Conservation (phyloP, 2,888 invertebrate species). For the Entomobrya multifasciata region DNA sequence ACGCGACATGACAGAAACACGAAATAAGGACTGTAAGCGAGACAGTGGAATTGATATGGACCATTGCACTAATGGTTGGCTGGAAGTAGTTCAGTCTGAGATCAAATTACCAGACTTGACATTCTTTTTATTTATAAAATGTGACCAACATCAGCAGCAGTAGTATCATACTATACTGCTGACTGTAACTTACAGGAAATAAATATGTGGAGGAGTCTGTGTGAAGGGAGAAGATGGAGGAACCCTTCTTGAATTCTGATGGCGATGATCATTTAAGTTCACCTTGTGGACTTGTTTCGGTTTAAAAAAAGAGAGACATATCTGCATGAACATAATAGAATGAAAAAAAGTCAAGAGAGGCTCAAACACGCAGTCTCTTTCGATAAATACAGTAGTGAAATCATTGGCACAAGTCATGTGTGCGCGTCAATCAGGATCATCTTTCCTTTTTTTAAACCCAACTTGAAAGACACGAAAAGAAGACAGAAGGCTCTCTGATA, state of each 20-base stretch:
- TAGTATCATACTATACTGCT: background rate
- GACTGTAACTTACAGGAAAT: background rate
- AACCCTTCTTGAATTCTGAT: slow-evolving; percentile 61
- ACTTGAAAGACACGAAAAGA: slow-evolving; percentile 33
- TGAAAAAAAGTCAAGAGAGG: background rate
- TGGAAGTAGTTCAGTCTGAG: slow-evolving; percentile 58
- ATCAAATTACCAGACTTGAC: slow-evolving; percentile 71
- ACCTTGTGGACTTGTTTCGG: slow-evolving; percentile 14
- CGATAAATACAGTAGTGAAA: slow-evolving; percentile 40
- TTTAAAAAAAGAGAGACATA: too few species aligned
- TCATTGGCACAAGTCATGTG: slow-evolving; percentile 61
- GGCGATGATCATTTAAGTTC: slow-evolving; percentile 13
- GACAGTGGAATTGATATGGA: slow-evolving; percentile 69
- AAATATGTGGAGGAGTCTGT: background rate
- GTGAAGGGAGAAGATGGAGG: background rate
- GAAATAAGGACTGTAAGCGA: slow-evolving; percentile 8
- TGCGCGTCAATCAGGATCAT: slow-evolving; percentile 50
- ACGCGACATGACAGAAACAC: slow-evolving; percentile 34
- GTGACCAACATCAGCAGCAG: slow-evolving; percentile 39
- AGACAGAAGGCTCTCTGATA: background rate
- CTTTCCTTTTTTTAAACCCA: slow-evolving; percentile 1
- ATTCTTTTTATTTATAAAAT: slow-evolving; percentile 58
- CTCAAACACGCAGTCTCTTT: background rate
- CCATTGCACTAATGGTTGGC: slow-evolving; percentile 69
- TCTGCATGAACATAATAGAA: too few species aligned